phyloP scores from a whole-genome alignment of 2,888 invertebrate species.

The Lacanobia oleracea region DNA sequence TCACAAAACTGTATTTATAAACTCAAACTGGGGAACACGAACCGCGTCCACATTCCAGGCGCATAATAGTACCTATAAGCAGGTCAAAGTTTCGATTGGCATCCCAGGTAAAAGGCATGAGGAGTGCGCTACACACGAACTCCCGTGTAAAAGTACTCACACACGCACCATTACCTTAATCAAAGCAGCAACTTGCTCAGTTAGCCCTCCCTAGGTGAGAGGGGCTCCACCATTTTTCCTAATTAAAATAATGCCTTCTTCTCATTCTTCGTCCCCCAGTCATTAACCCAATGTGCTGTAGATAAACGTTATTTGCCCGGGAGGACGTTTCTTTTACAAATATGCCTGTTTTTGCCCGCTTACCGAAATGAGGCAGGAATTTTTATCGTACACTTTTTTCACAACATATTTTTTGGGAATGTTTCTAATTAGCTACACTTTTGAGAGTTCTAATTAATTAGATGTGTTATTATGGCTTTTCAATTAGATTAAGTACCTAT shows the following conservation, averaged over 20 bases:
- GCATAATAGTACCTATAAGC: neutral
- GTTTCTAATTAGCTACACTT: constrained; percentile 79
- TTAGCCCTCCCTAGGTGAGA: constrained; percentile 73
- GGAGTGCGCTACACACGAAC: constrained; percentile 41
- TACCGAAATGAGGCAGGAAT: constrained; percentile 80
- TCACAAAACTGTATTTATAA: neutral
- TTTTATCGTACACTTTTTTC: constrained; percentile 76
- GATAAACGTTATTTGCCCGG: constrained; percentile 87
- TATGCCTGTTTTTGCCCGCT: constrained; percentile 82
- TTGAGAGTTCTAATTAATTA: constrained; percentile 75
- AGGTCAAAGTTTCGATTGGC: constrained; percentile 48
- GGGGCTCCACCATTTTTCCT: constrained; percentile 83
- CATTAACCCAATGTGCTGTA: constrained; percentile 88
- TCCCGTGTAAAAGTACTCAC: constrained; percentile 57
- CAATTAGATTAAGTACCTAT: constrained; percentile 44
- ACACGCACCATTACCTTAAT: constrained; percentile 69
- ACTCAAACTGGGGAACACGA: neutral
- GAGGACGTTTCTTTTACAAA: constrained; percentile 82
- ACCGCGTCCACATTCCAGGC: neutral
- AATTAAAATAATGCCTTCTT: constrained; percentile 89
- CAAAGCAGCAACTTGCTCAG: constrained; percentile 75
- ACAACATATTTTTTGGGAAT: constrained; percentile 72
- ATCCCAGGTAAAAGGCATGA: constrained; percentile 48
- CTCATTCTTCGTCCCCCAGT: constrained; percentile 85
- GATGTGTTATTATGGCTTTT: constrained; percentile 49